Evolutionary conservation across 2,888 invertebrate species (phyloP).

Genomic region (Biston stratarius): DNA sequence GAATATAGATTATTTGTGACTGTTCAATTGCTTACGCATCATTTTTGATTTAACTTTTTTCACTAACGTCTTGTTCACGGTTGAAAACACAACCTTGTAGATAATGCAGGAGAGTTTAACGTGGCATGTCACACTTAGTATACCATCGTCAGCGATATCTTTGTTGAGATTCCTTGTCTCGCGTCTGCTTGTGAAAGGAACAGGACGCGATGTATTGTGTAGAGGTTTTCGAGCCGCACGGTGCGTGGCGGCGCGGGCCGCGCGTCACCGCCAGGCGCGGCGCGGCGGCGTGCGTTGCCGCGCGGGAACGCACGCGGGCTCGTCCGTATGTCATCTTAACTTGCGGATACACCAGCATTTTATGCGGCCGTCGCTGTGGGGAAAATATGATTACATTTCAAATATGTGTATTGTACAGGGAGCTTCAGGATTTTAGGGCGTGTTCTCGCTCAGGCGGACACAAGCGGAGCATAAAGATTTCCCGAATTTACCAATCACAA

Average conservation of each 20-base stretch:
- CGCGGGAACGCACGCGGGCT: conserved; percentile 45
- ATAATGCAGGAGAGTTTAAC: too few relatives aligned
- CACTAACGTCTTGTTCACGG: background rate
- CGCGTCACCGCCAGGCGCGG: conserved; percentile 47
- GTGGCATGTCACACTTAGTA: too few relatives aligned
- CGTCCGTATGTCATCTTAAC: conserved; percentile 65
- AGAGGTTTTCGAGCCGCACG: background rate
- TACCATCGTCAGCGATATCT: background rate
- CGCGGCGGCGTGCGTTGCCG: conserved; percentile 32
- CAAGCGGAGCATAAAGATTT: too few relatives aligned
- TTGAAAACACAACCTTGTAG: background rate
- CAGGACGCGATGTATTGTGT: background rate
- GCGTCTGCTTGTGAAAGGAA: background rate
- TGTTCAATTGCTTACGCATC: background rate
- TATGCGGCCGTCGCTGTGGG: conserved; percentile 72
- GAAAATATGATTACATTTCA: background rate
- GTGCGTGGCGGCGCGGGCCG: background rate
- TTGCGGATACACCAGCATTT: conserved; percentile 72
- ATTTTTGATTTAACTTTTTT: background rate
- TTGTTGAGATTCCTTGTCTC: background rate
- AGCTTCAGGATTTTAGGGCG: background rate
- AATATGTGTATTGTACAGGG: background rate
- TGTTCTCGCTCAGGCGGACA: too few relatives aligned
- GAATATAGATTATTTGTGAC: background rate
- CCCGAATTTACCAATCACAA: too few relatives aligned